These are phyloP conservation scores for Heterohyrax brucei DNA, from an alignment of 2,797 vertebrate species.

Conservation along the genomic window DNA sequence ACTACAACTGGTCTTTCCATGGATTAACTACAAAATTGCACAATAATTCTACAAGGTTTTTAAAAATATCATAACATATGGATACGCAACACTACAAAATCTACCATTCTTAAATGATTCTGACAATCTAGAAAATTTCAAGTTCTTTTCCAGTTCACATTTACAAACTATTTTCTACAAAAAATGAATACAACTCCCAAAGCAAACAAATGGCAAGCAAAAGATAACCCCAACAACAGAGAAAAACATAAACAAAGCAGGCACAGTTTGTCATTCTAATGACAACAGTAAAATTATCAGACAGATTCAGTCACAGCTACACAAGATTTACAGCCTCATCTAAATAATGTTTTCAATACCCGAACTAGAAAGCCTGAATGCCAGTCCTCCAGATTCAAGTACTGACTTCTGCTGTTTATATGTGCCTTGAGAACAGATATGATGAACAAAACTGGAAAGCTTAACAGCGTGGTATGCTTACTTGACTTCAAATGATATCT, in stretches of 20 bases:
- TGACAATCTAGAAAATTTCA: background rate
- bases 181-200: conserved; percentile 48
- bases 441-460: conserved; percentile 31
- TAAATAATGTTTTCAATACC: conserved; percentile 39
- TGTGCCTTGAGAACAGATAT: conserved; percentile 11
- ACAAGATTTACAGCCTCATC: background rate
- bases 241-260: conserved; percentile 46
- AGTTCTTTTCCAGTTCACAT: conserved; percentile 60
- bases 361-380: background rate
- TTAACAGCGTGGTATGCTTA: background rate
- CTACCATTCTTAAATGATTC: background rate
- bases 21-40: conserved; percentile 28
- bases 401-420: conserved; percentile 41
- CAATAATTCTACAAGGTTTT: background rate
- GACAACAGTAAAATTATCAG: conserved; percentile 39
- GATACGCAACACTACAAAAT: background rate
- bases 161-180: conserved; percentile 68
- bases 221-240: conserved; percentile 38
- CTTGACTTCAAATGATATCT: conserved; percentile 53
- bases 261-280: background rate
- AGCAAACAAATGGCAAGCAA: conserved; percentile 61
- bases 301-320: background rate
- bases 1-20: background rate
- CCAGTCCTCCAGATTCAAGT: conserved; percentile 45
- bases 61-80: conserved; percentile 42